Evolutionary conservation across 1,140 invertebrate species (phyloP), one percentile per base, ranked within the genome.

Genomic region (Cotesia glomerata): DNA sequence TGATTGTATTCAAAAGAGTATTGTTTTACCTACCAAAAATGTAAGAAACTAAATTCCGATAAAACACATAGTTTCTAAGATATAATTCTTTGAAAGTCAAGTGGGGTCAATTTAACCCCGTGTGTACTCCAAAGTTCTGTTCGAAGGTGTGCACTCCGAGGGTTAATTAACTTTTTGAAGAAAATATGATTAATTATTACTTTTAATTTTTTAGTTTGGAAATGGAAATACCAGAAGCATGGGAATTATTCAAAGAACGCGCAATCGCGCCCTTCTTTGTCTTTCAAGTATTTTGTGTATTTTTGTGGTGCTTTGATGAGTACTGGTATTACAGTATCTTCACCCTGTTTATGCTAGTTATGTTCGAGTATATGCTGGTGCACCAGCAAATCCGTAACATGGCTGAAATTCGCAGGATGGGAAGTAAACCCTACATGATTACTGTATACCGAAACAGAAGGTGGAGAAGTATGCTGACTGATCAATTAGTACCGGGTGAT

Each of bases 391-490:
- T 99, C 5, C 89, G 95, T 76, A 99, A 99, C 84, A 98, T 99
- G 96, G 93, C 96, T n/a, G 97, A 99, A 88, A 99, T 99, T 76
- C 90, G 98, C n/a, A 97, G 98, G 88, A 99, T 99, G 98, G 98
- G 98, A 14, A 99, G 98, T 78, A 98, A 98, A 87, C 96, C 97
- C 0, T 98, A 98, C 82, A 90, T 91, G 71, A 94, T 99, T 75
- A 92, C 92, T 88, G 97, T 96, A 0, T 98, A 99, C 81, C 91
- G 98, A 77, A 95, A 96, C 82, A 91, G 95, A 79, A 92, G 95
- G 84, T 99, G 98, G 98, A 89, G 95, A 54, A 91, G 91, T 61
- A 91, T 99, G 49, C 89, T 92, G 72, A 95, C 93, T 74, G 92
- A 97, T 86, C 93, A 98, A 80, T 86, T 99, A 34, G 86, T 99